Conservation (phyloP, 2,797 vertebrate genomes). For the Chloroceryle inda region DNA sequence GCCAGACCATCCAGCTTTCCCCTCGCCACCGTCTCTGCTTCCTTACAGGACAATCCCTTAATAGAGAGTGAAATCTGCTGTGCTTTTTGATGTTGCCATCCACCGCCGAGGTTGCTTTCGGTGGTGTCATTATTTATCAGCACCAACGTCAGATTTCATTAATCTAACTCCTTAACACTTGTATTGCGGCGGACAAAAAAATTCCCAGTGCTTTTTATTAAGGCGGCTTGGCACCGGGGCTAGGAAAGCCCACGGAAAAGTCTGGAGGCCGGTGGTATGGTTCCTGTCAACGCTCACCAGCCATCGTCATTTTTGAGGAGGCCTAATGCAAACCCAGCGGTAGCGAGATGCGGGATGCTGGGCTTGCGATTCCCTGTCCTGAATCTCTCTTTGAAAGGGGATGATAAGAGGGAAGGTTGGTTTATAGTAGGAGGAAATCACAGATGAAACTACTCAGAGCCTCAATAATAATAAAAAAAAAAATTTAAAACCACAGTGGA, state of each 20-base stretch:
- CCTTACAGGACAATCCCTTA: slow-evolving; percentile 18
- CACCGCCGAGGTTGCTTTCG: slow-evolving; percentile 22
- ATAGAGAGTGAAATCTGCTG: slow-evolving; percentile 35
- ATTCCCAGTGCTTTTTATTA: slow-evolving; percentile 13
- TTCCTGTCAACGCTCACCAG: slow-evolving; percentile 42
- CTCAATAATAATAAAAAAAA: neutral
- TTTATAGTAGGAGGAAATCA: neutral
- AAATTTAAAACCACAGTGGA: rapidly evolving
- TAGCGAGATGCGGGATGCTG: neutral
- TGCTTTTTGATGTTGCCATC: slow-evolving; percentile 40
- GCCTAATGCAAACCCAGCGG: slow-evolving; percentile 43
- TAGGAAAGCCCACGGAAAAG: neutral
- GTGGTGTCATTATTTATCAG: slow-evolving; percentile 71
- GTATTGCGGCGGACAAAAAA: neutral
- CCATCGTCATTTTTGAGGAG: neutral
- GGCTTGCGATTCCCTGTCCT: neutral
- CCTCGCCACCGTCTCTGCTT: neutral
- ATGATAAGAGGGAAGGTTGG: neutral
- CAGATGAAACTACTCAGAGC: neutral
- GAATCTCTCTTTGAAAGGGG: neutral
- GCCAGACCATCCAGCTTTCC: neutral
- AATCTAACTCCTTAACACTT: slow-evolving; percentile 51
- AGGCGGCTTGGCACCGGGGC: neutral
- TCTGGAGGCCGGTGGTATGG: neutral
- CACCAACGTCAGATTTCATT: slow-evolving; percentile 66